These are phyloP conservation scores for Lycaon pictus DNA, from an alignment of 2,113 vertebrate genomes.

Conservation along the genomic window DNA sequence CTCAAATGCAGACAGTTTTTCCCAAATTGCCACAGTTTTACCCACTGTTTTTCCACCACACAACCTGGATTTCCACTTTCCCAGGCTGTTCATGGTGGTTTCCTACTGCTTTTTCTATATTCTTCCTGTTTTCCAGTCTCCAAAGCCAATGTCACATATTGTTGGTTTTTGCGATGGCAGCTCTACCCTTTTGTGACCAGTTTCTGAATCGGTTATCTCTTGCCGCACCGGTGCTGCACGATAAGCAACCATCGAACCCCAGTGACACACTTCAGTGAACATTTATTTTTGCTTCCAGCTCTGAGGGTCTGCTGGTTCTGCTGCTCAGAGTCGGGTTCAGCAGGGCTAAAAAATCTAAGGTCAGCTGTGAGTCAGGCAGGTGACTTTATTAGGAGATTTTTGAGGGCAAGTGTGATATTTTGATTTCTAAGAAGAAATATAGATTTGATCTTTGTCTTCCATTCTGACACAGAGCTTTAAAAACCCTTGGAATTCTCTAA, in stretches of 20 bases:
- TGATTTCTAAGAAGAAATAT: not conserved
- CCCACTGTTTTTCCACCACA: not conserved
- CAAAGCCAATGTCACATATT: not conserved
- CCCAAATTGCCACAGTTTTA: not conserved
- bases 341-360: not conserved
- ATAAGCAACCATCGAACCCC: not conserved
- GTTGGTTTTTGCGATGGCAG: not conserved
- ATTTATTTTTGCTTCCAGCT: not conserved
- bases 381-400: not conserved
- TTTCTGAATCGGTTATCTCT: not conserved
- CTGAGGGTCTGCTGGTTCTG: not conserved
- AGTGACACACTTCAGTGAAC: not conserved
- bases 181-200: not conserved
- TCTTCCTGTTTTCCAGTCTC: not conserved
- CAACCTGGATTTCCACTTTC: not conserved
- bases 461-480: not conserved
- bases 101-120: not conserved
- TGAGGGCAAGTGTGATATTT: not conserved
- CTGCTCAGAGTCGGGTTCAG: not conserved
- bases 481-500: not conserved
- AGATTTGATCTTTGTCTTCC: not conserved
- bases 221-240: too few species aligned
- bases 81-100: not conserved
- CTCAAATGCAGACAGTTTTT: not conserved
- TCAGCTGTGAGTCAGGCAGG: not conserved